Conservation (phyloP, 2,113 vertebrate genomes). For the Donacobius atricapilla region DNA sequence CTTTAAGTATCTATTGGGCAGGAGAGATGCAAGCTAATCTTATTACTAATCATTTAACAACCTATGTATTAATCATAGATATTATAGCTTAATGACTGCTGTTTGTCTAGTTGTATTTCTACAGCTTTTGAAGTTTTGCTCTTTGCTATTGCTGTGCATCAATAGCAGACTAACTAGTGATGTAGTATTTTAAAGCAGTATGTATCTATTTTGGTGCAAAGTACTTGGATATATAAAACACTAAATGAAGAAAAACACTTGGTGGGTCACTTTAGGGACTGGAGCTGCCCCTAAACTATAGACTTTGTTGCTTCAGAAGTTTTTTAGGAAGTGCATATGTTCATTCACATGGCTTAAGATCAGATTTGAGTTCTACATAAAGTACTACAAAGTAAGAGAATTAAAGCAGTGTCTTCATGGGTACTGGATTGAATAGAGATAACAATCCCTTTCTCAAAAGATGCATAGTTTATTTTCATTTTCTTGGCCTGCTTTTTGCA, state of each 20-base stretch:
- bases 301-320: background rate
- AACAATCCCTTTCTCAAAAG: background rate
- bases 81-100: slow-evolving; percentile 49
- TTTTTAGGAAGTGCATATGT: background rate
- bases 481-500: background rate
- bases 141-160: background rate
- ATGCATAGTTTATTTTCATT: background rate
- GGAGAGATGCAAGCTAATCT: slow-evolving; percentile 78
- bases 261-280: background rate
- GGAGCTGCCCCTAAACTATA: background rate
- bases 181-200: background rate
- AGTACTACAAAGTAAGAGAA: background rate
- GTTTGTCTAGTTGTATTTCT: slow-evolving; percentile 42
- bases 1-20: slow-evolving; percentile 87
- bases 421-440: background rate
- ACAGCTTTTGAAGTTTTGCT: background rate
- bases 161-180: background rate
- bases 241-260: background rate
- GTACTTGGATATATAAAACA: background rate
- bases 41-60: slow-evolving; percentile 81
- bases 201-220: background rate
- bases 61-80: slow-evolving; percentile 80
- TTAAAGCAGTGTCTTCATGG: background rate
- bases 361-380: background rate
- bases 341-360: background rate